Evolutionary conservation across 23 tunicate genomes (phyloP).

Genomic region (Oikopleura albicans): DNA sequence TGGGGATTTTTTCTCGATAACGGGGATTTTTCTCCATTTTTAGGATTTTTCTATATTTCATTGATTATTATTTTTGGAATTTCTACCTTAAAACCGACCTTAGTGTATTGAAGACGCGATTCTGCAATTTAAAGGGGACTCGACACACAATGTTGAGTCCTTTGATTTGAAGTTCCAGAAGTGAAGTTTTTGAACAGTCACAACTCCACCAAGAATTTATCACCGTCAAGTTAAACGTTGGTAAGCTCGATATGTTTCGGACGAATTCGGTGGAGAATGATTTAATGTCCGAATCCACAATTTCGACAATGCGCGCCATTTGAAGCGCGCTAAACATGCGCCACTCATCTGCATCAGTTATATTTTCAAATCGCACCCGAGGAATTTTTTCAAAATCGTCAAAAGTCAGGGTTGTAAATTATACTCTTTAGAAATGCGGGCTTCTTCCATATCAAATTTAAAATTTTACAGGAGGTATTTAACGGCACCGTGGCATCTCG

Average conservation of each 20-base stretch:
- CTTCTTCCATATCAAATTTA: too few species aligned
- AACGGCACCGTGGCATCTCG: too few species aligned
- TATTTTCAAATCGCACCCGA: too few species aligned
- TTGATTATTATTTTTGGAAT: too few species aligned
- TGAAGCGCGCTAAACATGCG: not conserved
- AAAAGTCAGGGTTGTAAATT: too few species aligned
- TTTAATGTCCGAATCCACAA: not conserved
- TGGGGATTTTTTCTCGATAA: too few species aligned
- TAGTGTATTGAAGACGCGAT: not conserved
- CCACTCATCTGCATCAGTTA: not conserved
- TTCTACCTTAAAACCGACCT: too few species aligned
- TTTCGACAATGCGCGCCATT: not conserved
- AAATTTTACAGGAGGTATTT: too few species aligned
- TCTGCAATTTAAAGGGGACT: not conserved
- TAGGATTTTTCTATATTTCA: too few species aligned
- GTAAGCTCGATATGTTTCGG: not conserved
- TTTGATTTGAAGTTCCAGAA: not conserved
- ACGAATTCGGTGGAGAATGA: not conserved
- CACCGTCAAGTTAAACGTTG: not conserved
- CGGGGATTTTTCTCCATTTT: too few species aligned
- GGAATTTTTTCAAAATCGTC: too few species aligned
- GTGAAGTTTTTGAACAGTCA: not conserved
- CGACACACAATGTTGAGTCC: not conserved
- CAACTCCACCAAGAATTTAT: slow-evolving; percentile 3
- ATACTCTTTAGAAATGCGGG: too few species aligned